These are phyloP conservation scores for Dynastes grantii DNA, from an alignment of 2,888 invertebrate species.

Conservation along the genomic window DNA sequence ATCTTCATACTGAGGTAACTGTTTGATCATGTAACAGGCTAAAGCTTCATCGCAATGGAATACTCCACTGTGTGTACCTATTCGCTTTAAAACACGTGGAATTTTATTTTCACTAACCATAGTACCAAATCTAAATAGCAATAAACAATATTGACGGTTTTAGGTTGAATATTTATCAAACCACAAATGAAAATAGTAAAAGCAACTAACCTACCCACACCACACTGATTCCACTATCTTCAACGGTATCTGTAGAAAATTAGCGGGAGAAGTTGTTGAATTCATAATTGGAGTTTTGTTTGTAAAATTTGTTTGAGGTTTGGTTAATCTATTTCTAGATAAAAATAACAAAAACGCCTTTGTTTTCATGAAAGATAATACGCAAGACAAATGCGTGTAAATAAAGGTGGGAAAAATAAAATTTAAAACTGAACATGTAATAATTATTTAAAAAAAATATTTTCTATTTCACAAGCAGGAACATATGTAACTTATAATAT, in stretches of 20 bases:
- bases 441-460: too few relatives aligned
- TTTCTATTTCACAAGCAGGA: too few relatives aligned
- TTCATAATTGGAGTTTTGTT: not conserved
- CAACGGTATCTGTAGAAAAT: constrained; percentile 31
- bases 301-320: too few relatives aligned
- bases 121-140: constrained; percentile 62
- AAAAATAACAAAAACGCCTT: not conserved
- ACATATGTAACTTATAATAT: too few relatives aligned
- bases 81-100: constrained; percentile 68
- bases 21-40: constrained; percentile 93
- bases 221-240: constrained; percentile 52
- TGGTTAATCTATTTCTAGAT: not conserved
- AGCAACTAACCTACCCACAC: constrained; percentile 56
- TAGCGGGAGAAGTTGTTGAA: constrained; percentile 40
- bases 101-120: constrained; percentile 67
- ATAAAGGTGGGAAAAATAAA: too few relatives aligned
- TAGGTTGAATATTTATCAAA: too few relatives aligned
- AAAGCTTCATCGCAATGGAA: constrained; percentile 97
- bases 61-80: constrained; percentile 86
- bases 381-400: too few relatives aligned
- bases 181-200: too few relatives aligned
- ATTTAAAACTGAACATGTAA: too few relatives aligned
- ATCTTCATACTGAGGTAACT: constrained; percentile 84
- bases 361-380: not conserved
- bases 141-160: not conserved